These are phyloP conservation scores for Rhinichthys osculus DNA, from an alignment of 2,797 vertebrate species.

Conservation along the genomic window DNA sequence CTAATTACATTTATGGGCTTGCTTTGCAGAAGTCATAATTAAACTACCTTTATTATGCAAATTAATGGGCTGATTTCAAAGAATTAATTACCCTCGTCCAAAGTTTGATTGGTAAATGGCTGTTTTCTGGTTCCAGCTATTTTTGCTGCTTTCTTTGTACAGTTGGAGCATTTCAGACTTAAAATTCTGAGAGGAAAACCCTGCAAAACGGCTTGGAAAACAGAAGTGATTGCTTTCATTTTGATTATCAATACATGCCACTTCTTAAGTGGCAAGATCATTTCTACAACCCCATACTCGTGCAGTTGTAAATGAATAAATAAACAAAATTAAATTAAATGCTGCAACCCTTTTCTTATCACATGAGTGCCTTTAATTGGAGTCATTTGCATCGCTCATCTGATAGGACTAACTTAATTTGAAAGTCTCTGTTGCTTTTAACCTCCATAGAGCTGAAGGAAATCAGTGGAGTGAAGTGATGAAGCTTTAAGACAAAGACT, in stretches of 20 bases:
- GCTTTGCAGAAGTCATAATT: constrained; percentile 83
- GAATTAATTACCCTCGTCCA: constrained; percentile 82
- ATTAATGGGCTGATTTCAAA: constrained; percentile 82
- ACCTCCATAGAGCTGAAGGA: constrained; percentile 70
- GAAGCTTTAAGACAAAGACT: constrained; percentile 73
- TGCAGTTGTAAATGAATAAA: constrained; percentile 40
- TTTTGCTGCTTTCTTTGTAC: constrained; percentile 61
- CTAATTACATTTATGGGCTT: constrained; percentile 82
- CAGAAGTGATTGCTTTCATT: constrained; percentile 46
- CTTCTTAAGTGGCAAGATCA: constrained; percentile 44
- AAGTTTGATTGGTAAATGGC: constrained; percentile 83
- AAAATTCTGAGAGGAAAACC: constrained; percentile 28
- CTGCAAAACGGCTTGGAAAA: constrained; percentile 28
- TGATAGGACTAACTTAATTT: constrained; percentile 58
- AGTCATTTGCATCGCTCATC: constrained; percentile 57
- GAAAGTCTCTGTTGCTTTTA: constrained; percentile 66
- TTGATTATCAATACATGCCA: constrained; percentile 54
- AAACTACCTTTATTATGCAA: constrained; percentile 83
- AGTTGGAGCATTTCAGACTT: constrained; percentile 40
- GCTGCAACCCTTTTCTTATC: constrained; percentile 47
- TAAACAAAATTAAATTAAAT: constrained; percentile 42
- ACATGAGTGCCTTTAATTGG: constrained; percentile 60
- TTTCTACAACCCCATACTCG: constrained; percentile 40
- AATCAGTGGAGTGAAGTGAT: constrained; percentile 67
- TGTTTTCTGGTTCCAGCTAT: constrained; percentile 75